A percentile compares a stretch with the other conserved stretches of the same genome.
These are phyloP conservation scores for Anthrax anthrax DNA, from an alignment of 2,888 invertebrate species.

Conservation along the genomic window DNA sequence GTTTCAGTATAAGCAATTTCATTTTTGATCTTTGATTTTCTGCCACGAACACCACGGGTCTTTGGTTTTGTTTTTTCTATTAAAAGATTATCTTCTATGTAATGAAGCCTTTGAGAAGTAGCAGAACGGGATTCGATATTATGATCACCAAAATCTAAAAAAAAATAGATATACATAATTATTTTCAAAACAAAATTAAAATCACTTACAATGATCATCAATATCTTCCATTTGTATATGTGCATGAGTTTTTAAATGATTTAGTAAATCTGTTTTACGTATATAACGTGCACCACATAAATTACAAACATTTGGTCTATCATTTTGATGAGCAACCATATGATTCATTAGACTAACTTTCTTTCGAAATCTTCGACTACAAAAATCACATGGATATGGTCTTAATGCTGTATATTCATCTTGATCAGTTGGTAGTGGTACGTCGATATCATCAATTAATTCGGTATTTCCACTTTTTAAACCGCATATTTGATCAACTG, in stretches of 20 bases:
- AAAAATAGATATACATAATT: constrained; percentile 1
- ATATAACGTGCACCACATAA: constrained; percentile 68
- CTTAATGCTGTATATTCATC: constrained; percentile 50
- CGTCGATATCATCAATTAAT: constrained; percentile 51
- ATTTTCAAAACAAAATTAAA: background rate
- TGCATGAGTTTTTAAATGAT: constrained; percentile 69
- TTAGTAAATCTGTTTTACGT: constrained; percentile 65
- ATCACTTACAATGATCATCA: constrained; percentile 20
- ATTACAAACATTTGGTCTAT: constrained; percentile 68
- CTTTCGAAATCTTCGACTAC: constrained; percentile 68
- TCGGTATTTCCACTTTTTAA: constrained; percentile 32
- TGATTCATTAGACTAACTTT: constrained; percentile 74
- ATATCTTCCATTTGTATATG: constrained; percentile 39
- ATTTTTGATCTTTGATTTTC: constrained; percentile 11
- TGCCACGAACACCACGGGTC: constrained; percentile 10
- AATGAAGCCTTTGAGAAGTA: constrained; percentile 21
- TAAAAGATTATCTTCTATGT: constrained; percentile 18
- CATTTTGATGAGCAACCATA: constrained; percentile 76
- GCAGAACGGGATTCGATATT: background rate
- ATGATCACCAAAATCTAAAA: constrained; percentile 10
- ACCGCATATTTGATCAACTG: constrained; percentile 42
- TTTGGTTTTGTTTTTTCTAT: constrained; percentile 7
- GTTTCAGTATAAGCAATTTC: constrained; percentile 4
- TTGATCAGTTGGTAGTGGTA: constrained; percentile 68
- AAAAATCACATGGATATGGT: constrained; percentile 77